phyloP scores from a whole-genome alignment of 2,888 invertebrate species.

The Cosmia trapezina region DNA sequence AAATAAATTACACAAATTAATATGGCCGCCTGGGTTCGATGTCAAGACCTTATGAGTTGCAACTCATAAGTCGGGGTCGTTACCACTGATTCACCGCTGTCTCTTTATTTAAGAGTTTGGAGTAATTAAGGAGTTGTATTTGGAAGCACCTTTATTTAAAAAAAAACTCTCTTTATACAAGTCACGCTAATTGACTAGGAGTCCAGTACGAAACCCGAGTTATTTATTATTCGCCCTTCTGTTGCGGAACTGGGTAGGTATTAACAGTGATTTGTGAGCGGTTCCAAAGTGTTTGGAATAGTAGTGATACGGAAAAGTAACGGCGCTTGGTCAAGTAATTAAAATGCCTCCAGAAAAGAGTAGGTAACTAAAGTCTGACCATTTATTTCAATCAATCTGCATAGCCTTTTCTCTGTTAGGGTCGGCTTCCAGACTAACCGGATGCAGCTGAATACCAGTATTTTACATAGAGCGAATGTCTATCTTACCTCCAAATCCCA shows the following conservation, averaged over 20 bases:
- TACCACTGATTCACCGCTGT: too few species aligned
- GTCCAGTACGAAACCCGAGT: conserved; percentile 65
- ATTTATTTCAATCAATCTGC: too few species aligned
- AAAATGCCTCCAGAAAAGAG: background rate
- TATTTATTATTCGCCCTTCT: conserved; percentile 63
- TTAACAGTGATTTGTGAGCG: conserved; percentile 30
- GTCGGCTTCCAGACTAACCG: too few species aligned
- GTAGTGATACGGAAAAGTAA: conserved; percentile 7
- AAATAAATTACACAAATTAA: background rate
- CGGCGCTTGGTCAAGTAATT: conserved; percentile 1
- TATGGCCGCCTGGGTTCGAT: background rate
- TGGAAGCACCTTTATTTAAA: conserved; percentile 53
- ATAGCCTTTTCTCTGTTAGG: too few species aligned
- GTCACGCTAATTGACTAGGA: conserved; percentile 74
- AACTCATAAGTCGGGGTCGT: background rate
- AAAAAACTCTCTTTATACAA: conserved; percentile 64
- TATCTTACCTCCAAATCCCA: too few species aligned
- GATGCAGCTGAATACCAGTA: too few species aligned
- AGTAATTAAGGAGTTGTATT: conserved; percentile 61
- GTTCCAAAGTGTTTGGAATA: background rate
- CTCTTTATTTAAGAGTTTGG: conserved; percentile 25
- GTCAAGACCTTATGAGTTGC: background rate
- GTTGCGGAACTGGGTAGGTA: background rate
- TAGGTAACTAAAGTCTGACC: too few species aligned
- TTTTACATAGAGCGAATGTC: too few species aligned